These are phyloP conservation scores for Ptychadena robeensis DNA, from an alignment of 2,797 vertebrate species.

Conservation along the genomic window DNA sequence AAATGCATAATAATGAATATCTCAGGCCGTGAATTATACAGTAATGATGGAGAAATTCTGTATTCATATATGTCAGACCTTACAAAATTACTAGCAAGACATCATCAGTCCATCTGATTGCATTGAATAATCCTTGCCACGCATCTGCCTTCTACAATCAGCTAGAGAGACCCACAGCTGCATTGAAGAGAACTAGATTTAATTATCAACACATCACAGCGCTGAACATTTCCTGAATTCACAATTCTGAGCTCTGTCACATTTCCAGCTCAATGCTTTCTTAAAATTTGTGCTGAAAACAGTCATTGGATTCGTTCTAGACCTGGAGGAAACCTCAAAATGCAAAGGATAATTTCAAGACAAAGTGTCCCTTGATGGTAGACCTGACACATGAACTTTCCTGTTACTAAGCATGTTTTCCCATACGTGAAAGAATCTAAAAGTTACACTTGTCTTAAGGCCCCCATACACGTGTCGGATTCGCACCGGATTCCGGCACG, in stretches of 20 bases:
- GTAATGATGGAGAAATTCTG: slow-evolving; percentile 17
- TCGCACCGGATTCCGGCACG: no score
- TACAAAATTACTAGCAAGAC: slow-evolving; percentile 62
- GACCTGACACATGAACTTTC: neutral
- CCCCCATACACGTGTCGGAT: no score
- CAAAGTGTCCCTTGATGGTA: slow-evolving; percentile 8
- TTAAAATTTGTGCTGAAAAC: slow-evolving; percentile 64
- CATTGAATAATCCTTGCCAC: slow-evolving; percentile 57
- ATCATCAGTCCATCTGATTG: slow-evolving; percentile 64
- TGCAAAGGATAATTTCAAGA: neutral
- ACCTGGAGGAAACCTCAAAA: slow-evolving; percentile 13
- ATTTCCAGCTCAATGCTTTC: slow-evolving; percentile 63
- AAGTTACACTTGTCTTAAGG: neutral
- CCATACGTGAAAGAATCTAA: neutral
- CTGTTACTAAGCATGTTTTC: neutral
- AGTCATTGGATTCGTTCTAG: slow-evolving; percentile 54
- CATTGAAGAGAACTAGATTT: slow-evolving; percentile 69
- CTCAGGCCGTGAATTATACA: neutral
- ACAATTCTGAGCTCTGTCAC: slow-evolving; percentile 64
- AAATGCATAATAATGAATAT: neutral
- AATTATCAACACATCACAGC: slow-evolving; percentile 69
- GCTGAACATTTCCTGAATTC: slow-evolving; percentile 65
- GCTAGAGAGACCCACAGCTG: slow-evolving; percentile 49
- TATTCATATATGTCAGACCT: slow-evolving; percentile 64
- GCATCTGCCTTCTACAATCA: slow-evolving; percentile 53